Conservation (phyloP, 2,797 vertebrate species). For the Silurus aristotelis region DNA sequence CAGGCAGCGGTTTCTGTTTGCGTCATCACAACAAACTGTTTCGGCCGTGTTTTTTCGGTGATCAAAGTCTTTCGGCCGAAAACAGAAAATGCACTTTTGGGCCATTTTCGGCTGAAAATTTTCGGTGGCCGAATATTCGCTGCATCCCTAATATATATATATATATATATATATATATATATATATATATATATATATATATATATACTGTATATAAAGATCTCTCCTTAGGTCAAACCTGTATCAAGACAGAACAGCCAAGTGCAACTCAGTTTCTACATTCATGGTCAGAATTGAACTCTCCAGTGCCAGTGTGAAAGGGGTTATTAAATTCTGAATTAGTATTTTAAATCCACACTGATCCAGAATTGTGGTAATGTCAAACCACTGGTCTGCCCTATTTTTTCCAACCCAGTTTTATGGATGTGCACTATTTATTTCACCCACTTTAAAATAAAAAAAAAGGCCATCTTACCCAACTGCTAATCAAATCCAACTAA, state of each 20-base stretch:
- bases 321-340: neutral
- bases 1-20: too few relatives aligned
- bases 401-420: slow-evolving; percentile 18
- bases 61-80: too few relatives aligned
- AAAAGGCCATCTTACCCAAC: neutral
- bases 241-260: neutral
- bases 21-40: too few relatives aligned
- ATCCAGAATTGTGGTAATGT: neutral
- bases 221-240: neutral
- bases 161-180: too few relatives aligned
- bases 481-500: neutral
- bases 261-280: neutral
- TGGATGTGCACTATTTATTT: slow-evolving; percentile 14
- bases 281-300: neutral
- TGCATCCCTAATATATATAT: too few relatives aligned
- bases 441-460: neutral
- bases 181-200: too few relatives aligned
- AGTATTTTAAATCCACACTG: slow-evolving; percentile 4
- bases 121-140: too few relatives aligned
- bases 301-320: neutral
- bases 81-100: too few relatives aligned
- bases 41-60: too few relatives aligned
- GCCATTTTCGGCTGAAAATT: too few relatives aligned
- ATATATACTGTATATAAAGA: neutral
- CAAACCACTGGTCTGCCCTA: slow-evolving; percentile 7